Evolutionary conservation across 2,113 vertebrate species (phyloP).

Genomic region (Egretta garzetta): DNA sequence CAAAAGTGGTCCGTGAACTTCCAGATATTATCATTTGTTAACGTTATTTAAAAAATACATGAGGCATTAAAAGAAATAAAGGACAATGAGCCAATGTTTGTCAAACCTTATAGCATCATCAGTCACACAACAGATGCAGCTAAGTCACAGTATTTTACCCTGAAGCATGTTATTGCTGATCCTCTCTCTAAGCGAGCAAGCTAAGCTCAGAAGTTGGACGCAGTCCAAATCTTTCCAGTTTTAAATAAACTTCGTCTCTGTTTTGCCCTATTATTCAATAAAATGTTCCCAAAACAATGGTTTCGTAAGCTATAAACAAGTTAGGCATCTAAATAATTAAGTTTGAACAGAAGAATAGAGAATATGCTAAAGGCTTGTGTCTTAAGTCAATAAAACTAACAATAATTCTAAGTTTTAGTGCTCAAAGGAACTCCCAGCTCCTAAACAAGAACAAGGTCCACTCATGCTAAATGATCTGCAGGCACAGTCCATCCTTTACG

Average conservation of each 20-base stretch:
- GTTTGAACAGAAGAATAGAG: slow-evolving; percentile 1
- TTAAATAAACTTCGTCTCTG: slow-evolving; percentile 53
- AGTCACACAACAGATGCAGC: slow-evolving; percentile 26
- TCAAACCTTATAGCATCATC: slow-evolving; percentile 12
- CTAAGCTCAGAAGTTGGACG: slow-evolving; percentile 31
- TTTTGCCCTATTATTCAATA: slow-evolving; percentile 38
- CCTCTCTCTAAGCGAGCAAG: background rate
- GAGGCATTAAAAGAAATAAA: slow-evolving; percentile 10
- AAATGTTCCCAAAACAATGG: slow-evolving; percentile 51
- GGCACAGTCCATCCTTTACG: background rate
- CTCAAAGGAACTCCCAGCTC: background rate
- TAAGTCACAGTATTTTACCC: slow-evolving; percentile 29
- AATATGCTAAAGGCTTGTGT: background rate
- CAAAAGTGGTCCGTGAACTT: background rate
- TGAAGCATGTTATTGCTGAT: background rate
- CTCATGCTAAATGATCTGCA: background rate
- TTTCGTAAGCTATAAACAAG: slow-evolving; percentile 30
- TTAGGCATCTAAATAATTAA: slow-evolving; percentile 38
- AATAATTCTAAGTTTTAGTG: background rate
- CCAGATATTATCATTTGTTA: background rate
- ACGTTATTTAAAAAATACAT: background rate
- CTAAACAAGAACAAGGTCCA: background rate
- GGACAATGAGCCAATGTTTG: slow-evolving; percentile 7
- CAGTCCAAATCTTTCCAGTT: slow-evolving; percentile 30
- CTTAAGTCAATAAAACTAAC: background rate